A percentile compares a stretch with the other conserved stretches of the same genome.
Evolutionary conservation across 2,888 invertebrate species (phyloP).

Genomic region (Trachelus tabidus): DNA sequence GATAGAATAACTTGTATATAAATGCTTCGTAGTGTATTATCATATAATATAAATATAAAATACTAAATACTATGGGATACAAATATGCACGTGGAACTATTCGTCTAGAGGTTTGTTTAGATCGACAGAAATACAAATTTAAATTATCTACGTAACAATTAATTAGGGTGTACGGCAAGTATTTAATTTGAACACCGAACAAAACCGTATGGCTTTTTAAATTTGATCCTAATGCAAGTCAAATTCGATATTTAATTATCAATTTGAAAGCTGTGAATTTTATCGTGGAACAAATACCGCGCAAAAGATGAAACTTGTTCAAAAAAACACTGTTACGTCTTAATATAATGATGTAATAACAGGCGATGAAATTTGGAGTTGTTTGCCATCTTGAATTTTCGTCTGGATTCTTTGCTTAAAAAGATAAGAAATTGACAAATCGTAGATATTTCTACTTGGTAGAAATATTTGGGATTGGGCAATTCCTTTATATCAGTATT

Average conservation of each 20-base stretch:
- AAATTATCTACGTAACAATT: neutral
- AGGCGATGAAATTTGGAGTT: neutral
- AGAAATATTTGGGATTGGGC: too few species aligned
- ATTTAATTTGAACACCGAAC: neutral
- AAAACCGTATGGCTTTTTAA: neutral
- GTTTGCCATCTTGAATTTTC: neutral
- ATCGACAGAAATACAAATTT: neutral
- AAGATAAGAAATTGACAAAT: too few species aligned
- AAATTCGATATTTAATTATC: neutral
- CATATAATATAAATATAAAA: neutral
- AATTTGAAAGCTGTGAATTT: neutral
- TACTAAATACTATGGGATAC: neutral
- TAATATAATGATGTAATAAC: neutral
- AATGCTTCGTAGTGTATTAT: neutral
- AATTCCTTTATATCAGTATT: too few species aligned
- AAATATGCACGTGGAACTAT: neutral
- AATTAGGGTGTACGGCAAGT: neutral
- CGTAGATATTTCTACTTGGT: too few species aligned
- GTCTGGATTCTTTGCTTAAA: neutral
- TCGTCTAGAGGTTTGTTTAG: neutral
- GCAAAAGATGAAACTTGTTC: neutral
- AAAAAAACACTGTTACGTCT: neutral
- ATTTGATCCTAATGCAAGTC: neutral
- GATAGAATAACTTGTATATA: neutral
- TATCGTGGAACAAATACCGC: neutral